Percentiles rank a stretch among this genome's conserved stretches.
Evolutionary conservation across 2,797 vertebrate species (phyloP).

Genomic region (Decapterus maruadsi): DNA sequence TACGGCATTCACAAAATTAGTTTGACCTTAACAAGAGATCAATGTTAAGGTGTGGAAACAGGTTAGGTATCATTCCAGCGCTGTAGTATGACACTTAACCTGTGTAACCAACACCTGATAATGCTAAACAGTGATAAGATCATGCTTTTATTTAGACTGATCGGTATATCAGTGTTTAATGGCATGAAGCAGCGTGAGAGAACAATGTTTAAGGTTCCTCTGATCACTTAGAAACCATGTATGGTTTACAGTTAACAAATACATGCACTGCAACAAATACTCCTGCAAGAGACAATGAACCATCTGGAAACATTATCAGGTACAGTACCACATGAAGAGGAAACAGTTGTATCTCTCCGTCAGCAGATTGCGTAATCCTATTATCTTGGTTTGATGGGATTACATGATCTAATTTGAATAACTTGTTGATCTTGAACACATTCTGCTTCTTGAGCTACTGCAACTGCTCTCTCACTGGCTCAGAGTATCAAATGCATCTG

Average conservation of each 20-base stretch:
- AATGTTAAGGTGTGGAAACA: not conserved
- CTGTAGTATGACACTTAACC: too few relatives aligned
- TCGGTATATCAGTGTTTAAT: too few relatives aligned
- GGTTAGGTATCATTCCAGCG: too few relatives aligned
- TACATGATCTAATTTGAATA: conserved; percentile 26
- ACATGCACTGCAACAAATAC: conserved; percentile 19
- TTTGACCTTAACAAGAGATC: too few relatives aligned
- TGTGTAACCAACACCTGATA: too few relatives aligned
- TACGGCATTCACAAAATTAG: too few relatives aligned
- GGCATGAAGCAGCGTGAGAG: too few relatives aligned
- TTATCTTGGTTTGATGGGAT: conserved; percentile 25
- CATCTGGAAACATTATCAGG: not conserved
- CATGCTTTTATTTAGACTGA: too few relatives aligned
- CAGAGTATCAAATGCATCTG: not conserved
- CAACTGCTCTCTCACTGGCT: not conserved
- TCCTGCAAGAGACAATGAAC: conserved; percentile 21
- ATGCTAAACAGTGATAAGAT: too few relatives aligned
- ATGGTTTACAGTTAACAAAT: too few relatives aligned
- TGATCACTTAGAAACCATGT: too few relatives aligned
- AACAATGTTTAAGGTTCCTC: too few relatives aligned
- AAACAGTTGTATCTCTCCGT: conserved; percentile 24
- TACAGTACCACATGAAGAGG: conserved; percentile 14
- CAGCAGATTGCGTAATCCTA: conserved; percentile 31
- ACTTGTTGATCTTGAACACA: conserved; percentile 8
- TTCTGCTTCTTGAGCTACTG: not conserved